Evolutionary conservation across 2,113 vertebrate species (phyloP).

Genomic region (Procapra przewalskii): DNA sequence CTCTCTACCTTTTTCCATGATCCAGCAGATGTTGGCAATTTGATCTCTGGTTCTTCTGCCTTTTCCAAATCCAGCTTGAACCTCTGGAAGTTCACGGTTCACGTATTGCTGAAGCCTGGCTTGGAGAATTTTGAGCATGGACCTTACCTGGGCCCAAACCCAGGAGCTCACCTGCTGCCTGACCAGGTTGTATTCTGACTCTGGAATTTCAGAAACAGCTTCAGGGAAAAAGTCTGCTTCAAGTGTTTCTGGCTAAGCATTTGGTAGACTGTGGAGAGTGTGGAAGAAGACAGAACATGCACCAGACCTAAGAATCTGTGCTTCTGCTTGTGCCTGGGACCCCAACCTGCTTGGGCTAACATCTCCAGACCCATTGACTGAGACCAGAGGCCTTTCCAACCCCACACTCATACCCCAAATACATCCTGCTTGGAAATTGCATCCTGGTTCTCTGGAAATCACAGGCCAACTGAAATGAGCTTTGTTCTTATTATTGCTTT

Average conservation of each 20-base stretch:
- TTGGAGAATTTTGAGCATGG: neutral
- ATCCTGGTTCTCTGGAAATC: neutral
- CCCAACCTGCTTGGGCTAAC: rapidly evolving
- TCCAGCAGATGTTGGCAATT: rapidly evolving
- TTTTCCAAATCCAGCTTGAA: no score
- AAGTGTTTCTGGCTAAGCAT: neutral
- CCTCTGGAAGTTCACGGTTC: no score
- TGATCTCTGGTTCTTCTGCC: no score
- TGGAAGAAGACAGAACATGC: neutral
- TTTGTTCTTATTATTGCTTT: neutral
- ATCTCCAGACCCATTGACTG: neutral
- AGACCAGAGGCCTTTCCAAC: neutral
- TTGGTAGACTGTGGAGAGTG: neutral
- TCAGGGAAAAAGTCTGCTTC: neutral
- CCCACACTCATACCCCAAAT: neutral
- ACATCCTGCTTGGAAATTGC: rapidly evolving
- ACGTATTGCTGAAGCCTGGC: no score
- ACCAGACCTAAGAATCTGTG: neutral
- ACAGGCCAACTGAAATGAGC: neutral
- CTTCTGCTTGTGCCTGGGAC: neutral
- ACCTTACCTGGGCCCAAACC: neutral
- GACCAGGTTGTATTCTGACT: neutral
- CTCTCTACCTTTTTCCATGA: no score
- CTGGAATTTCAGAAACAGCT: neutral
- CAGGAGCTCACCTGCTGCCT: neutral